Base-by-base conservation (phyloP, 1,140 invertebrate species). In the Halyomorpha halys region DNA sequence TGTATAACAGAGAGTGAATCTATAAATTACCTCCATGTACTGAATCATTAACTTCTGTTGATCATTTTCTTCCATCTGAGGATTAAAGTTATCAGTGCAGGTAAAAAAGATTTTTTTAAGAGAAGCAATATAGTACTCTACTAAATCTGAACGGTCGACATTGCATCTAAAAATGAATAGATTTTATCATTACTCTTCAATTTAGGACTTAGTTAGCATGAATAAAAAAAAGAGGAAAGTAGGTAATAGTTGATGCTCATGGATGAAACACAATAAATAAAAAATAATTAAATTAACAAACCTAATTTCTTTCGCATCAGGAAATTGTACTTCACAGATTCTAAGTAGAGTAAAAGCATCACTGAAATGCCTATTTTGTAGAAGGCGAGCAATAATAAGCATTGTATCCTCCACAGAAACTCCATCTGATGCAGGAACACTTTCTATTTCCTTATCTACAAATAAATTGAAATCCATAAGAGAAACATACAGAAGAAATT, bases 101-200 rank as follows among this genome's bases (percentile, higher is more conserved):
- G 30, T 64, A 39, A 68, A 19, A 59, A 63, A 68, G 14, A 65
- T 65, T 51, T 68, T 65, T 45, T 65, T 68, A 21, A 68, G 44
- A 18, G 56, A 9, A n/a, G 51, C 59, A 25, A 21, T 54, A 23
- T 68, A 68, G 51, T 68, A 68, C 6, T 65, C 63, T 2, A 65
- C 54, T 47, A 61, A 44, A 60, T 63, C 62, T 5, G 39, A 16
- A 23, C 59, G 51, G 23, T 62, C 61, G 44, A 65, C 49, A 39
- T 68, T 65, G 44, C 51, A 65, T 45, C 64, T 56, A 56, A 56
- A 56, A 56, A 21, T 39, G 34, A 39, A 11, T 13, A 39, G 34
- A 39, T 39, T 9, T 39, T 11, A 39, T 39, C 6, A 39, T 39
- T 39, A 39, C 11, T 6, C 1, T 6, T 39, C 34, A 1, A 39